These are phyloP conservation scores for Gambelia wislizenii DNA, from an alignment of 2,797 vertebrate genomes.

Conservation along the genomic window DNA sequence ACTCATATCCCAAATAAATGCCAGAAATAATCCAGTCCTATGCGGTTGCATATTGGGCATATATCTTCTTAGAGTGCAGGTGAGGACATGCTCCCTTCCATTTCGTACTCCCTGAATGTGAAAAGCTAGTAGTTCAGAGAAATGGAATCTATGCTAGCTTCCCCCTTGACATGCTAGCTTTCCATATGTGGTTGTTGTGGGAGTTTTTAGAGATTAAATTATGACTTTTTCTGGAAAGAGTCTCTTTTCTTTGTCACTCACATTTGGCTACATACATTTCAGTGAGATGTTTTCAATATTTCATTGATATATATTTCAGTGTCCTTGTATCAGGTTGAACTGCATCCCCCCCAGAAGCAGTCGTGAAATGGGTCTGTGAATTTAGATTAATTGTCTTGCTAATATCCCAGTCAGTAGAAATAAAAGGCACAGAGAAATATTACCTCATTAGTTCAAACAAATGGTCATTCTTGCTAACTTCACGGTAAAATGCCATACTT, in stretches of 20 bases:
- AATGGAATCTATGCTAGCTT: neutral
- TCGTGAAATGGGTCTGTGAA: neutral
- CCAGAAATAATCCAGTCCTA: neutral
- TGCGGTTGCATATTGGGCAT: neutral
- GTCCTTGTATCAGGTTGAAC: neutral
- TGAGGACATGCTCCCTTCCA: neutral
- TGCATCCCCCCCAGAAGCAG: too few species aligned
- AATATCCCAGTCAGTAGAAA: constrained; percentile 12
- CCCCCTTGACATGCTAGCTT: neutral
- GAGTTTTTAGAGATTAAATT: constrained; percentile 17
- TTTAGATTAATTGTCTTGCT: neutral
- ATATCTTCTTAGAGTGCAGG: neutral
- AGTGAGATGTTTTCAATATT: neutral
- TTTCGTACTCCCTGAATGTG: neutral
- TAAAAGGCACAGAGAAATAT: constrained; percentile 12
- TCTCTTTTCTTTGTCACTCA: neutral
- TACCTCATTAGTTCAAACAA: neutral
- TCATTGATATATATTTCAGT: neutral
- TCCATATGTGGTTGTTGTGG: neutral
- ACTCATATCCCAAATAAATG: neutral
- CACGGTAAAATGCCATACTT: constrained; percentile 32
- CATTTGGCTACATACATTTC: neutral
- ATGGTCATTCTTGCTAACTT: constrained; percentile 4
- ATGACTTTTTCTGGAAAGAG: neutral
- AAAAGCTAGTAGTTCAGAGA: neutral